Evolutionary conservation across 2,888 invertebrate species (phyloP).

Genomic region (Carabus problematicus): DNA sequence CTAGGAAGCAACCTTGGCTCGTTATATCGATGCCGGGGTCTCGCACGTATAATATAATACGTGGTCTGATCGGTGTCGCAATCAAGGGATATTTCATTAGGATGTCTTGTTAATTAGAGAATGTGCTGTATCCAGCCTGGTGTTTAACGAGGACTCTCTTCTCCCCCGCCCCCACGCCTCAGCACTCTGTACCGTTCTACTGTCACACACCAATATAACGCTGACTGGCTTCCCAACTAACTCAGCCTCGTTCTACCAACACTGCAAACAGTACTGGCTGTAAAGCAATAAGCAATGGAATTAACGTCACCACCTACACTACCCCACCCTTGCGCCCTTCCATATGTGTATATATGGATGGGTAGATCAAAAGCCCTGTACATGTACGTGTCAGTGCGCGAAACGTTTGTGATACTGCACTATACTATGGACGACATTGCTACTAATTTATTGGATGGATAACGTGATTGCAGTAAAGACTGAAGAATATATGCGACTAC

Average conservation of each 20-base stretch:
- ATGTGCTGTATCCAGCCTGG: conserved; percentile 46
- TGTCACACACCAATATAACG: conserved; percentile 4
- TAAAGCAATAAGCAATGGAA: background rate
- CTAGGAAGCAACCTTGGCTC: background rate
- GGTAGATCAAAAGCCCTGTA: too few relatives aligned
- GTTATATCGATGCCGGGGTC: conserved; percentile 31
- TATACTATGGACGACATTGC: too few relatives aligned
- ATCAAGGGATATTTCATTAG: conserved; percentile 60
- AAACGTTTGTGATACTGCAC: too few relatives aligned
- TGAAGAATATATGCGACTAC: too few relatives aligned
- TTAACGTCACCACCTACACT: background rate
- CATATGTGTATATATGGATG: too few relatives aligned
- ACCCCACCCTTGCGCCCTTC: background rate
- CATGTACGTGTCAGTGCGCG: too few relatives aligned
- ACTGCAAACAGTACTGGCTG: background rate
- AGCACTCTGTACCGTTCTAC: background rate
- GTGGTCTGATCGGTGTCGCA: conserved; percentile 56
- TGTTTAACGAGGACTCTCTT: conserved; percentile 57
- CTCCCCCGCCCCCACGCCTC: conserved; percentile 52
- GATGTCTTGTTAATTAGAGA: conserved; percentile 58
- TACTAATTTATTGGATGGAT: too few relatives aligned
- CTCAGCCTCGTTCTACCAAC: background rate
- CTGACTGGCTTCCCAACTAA: background rate
- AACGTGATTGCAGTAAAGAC: too few relatives aligned
- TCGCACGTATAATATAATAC: conserved; percentile 44